These are phyloP conservation scores for Epizoanthus illoricatus DNA, from an alignment of 92 coral and sea anemone genomes.

Conservation along the genomic window DNA sequence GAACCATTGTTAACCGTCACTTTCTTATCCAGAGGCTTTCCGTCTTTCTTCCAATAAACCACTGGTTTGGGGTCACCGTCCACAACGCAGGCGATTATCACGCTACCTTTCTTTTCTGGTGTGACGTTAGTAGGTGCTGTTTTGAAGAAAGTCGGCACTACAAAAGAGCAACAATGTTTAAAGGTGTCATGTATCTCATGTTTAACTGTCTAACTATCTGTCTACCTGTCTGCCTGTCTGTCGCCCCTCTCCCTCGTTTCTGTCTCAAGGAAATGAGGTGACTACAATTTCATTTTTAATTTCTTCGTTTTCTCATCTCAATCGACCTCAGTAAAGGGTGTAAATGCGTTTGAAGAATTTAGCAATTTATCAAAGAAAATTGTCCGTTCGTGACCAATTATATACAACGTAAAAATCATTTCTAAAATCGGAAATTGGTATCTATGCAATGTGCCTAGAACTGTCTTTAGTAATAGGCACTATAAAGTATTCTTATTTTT, in stretches of 20 bases:
- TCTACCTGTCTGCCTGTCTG: neutral
- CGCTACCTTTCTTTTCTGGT: conserved; percentile 3
- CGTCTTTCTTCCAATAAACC: conserved; percentile 39
- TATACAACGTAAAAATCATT: too few species aligned
- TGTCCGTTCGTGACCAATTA: too few species aligned
- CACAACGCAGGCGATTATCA: neutral
- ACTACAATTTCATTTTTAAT: too few species aligned
- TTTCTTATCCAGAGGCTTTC: conserved; percentile 13
- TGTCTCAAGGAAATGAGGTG: too few species aligned
- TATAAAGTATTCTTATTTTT: too few species aligned
- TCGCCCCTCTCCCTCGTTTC: too few species aligned
- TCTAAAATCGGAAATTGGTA: neutral
- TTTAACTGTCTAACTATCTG: neutral
- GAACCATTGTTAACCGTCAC: neutral
- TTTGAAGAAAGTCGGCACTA: conserved; percentile 15
- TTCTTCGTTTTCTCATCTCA: too few species aligned
- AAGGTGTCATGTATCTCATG: neutral
- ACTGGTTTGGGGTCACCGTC: conserved; percentile 6
- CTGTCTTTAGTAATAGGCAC: neutral
- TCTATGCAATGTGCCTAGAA: neutral
- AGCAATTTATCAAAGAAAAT: too few species aligned
- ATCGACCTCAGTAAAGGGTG: too few species aligned
- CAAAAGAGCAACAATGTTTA: neutral
- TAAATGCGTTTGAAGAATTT: too few species aligned
- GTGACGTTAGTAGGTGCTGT: conserved; percentile 22